Conservation (phyloP, 2,888 invertebrate genomes). For the Eubasilissa splendida region DNA sequence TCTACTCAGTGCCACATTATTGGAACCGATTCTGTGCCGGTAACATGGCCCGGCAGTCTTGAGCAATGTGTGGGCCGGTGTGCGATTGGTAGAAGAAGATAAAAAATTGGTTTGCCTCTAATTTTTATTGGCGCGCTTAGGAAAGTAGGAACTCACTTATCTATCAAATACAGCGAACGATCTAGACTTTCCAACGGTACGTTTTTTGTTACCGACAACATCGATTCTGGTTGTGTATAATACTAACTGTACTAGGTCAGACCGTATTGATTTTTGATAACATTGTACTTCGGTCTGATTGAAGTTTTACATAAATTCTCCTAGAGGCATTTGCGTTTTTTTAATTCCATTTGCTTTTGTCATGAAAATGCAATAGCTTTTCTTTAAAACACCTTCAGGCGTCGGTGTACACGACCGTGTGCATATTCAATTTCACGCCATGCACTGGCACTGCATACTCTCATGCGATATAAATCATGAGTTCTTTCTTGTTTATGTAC, state of each 20-base stretch:
- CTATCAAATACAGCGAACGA: conserved; percentile 6
- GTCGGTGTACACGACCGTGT: not conserved
- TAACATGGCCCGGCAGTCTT: not conserved
- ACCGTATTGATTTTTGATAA: conserved; percentile 23
- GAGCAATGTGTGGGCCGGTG: conserved; percentile 27
- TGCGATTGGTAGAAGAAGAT: conserved; percentile 45
- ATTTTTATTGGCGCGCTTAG: conserved; percentile 29
- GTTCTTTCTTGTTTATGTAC: no score
- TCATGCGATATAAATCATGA: no score
- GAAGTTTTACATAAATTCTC: conserved; percentile 15
- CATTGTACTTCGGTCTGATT: conserved; percentile 28
- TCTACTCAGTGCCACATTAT: conserved; percentile 18
- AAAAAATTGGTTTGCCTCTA: conserved; percentile 39
- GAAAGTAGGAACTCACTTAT: conserved; percentile 18
- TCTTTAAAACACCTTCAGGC: not conserved
- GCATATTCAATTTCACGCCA: no score
- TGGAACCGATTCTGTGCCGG: not conserved
- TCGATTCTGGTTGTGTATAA: not conserved
- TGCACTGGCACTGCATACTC: no score
- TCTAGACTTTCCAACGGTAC: conserved; percentile 25
- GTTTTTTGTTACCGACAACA: conserved; percentile 18
- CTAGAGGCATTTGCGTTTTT: not conserved
- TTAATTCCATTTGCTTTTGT: not conserved
- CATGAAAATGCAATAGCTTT: not conserved
- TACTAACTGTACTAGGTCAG: conserved; percentile 16